Evolutionary conservation across 2,113 vertebrate genomes (phyloP).

Genomic region (Gorilla gorilla): DNA sequence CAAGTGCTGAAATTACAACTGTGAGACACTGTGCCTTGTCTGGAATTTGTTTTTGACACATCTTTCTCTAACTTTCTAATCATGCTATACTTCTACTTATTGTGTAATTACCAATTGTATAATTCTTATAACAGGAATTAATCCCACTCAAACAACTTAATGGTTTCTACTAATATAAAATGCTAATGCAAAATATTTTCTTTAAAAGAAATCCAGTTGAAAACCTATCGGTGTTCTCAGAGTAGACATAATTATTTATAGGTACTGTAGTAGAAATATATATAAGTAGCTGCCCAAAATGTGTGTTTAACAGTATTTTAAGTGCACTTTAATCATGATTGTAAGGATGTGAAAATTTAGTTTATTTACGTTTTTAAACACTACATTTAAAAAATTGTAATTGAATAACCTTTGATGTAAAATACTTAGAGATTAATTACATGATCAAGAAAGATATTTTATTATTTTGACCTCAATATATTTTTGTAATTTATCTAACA

Average conservation of each 20-base stretch:
- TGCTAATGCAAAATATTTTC: not conserved
- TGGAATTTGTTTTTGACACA: not conserved
- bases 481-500: constrained; percentile 1
- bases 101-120: not conserved
- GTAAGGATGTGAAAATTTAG: not conserved
- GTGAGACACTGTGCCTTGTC: no score
- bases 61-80: not conserved
- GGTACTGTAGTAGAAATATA: not conserved
- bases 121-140: not conserved
- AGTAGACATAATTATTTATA: not conserved
- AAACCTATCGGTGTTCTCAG: not conserved
- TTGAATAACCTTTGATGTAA: not conserved
- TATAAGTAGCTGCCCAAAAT: not conserved
- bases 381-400: not conserved
- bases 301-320: not conserved
- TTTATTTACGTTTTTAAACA: constrained; percentile 20
- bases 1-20: no score
- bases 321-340: not conserved
- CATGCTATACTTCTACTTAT: not conserved
- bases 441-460: not conserved
- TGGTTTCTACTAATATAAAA: not conserved
- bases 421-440: constrained; percentile 17
- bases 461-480: not conserved
- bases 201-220: constrained; percentile 20
- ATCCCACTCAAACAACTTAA: not conserved